Evolutionary conservation across 2,113 vertebrate genomes (phyloP).

Genomic region (Caracal caracal): DNA sequence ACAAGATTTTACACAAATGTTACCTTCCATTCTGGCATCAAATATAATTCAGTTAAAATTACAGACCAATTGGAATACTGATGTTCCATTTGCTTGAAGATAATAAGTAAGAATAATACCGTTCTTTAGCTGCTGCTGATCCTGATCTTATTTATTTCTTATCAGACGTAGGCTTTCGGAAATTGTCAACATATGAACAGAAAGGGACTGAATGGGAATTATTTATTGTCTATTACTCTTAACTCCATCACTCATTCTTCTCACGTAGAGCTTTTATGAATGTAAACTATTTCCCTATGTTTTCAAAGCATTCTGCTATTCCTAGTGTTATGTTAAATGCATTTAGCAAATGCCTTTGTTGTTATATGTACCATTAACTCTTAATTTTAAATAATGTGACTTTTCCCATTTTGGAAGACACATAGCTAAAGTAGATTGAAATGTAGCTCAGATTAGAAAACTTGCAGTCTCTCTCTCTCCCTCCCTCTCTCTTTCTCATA

Average conservation of each 20-base stretch:
- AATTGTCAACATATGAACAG: neutral
- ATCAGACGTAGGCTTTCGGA: neutral
- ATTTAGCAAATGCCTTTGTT: neutral
- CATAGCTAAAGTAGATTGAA: neutral
- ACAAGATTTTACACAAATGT: neutral
- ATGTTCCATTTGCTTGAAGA: neutral
- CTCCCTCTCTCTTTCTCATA: neutral
- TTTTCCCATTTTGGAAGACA: neutral
- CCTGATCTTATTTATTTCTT: neutral
- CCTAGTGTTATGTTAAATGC: neutral
- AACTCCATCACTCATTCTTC: neutral
- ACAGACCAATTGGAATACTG: neutral
- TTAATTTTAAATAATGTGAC: neutral
- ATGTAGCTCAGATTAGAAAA: neutral
- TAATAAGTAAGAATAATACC: neutral
- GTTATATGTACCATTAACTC: neutral
- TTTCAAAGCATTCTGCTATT: neutral
- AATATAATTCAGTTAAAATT: neutral
- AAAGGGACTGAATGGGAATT: neutral
- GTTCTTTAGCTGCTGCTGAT: neutral
- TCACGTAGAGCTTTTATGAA: neutral
- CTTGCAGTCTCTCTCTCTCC: neutral
- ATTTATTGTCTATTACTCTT: neutral
- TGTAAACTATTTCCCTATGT: neutral
- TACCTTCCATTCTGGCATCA: neutral